Conservation (phyloP, 2,113 vertebrate genomes). For the Periophthalmus modestus region DNA sequence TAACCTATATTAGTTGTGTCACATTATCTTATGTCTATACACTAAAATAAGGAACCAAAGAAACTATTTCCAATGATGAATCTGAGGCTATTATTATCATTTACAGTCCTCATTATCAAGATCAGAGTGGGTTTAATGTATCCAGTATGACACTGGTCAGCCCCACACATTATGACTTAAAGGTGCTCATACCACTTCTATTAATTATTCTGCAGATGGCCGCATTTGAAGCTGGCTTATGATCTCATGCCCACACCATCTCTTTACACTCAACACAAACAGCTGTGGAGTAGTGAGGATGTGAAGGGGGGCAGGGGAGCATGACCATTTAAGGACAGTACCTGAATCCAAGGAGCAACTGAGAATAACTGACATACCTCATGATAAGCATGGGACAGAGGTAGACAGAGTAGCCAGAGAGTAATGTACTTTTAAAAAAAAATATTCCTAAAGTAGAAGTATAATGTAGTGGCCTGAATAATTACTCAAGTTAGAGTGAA, state of each 20-base stretch:
- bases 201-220: background rate
- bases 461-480: no score
- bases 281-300: background rate
- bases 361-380: conserved; percentile 59
- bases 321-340: conserved; percentile 60
- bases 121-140: background rate
- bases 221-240: background rate
- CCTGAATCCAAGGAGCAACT: conserved; percentile 42
- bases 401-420: no score
- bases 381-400: conserved; percentile 35
- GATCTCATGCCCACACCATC: background rate
- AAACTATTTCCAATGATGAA: background rate
- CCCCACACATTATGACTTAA: background rate
- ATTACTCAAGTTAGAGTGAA: no score
- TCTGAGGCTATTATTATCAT: background rate
- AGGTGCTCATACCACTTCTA: background rate
- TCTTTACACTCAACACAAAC: background rate
- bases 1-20: background rate
- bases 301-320: conserved; percentile 11
- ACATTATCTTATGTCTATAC: background rate
- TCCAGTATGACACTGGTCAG: background rate
- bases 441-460: no score
- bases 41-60: no score
- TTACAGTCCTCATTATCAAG: background rate
- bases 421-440: no score